phyloP scores from a whole-genome alignment of 1,140 invertebrate genomes.

The Drosophila sp. region DNA sequence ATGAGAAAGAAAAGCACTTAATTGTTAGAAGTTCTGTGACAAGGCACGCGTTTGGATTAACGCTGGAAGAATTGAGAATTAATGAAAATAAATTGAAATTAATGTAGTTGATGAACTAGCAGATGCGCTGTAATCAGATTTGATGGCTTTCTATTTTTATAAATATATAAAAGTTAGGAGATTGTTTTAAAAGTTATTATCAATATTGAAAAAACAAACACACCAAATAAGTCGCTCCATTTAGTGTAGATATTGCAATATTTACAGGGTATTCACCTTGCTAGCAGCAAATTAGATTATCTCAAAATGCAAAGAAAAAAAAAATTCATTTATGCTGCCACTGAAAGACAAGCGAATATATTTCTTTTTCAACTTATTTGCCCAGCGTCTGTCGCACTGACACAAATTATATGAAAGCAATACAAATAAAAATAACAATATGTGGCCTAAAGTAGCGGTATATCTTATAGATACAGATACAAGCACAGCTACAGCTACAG shows the following conservation, averaged over 20 bases:
- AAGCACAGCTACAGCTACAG: neutral
- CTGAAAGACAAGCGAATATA: constrained; percentile 5
- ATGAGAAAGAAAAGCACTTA: constrained; percentile 34
- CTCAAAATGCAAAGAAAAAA: neutral
- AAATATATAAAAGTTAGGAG: no score
- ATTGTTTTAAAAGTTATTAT: neutral
- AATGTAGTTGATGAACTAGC: neutral
- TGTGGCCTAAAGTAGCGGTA: constrained; percentile 30
- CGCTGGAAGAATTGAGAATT: neutral
- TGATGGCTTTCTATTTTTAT: neutral
- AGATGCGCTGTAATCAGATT: neutral
- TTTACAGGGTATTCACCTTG: constrained; percentile 11
- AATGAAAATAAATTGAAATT: neutral
- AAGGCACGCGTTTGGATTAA: constrained; percentile 44
- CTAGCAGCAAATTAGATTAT: neutral
- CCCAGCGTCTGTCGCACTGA: constrained; percentile 10
- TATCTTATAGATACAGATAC: constrained; percentile 21
- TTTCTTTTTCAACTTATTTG: constrained; percentile 18
- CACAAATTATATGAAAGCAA: constrained; percentile 34
- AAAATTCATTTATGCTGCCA: constrained; percentile 7
- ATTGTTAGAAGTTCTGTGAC: constrained; percentile 38
- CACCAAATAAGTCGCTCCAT: no score
- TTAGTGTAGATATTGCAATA: neutral
- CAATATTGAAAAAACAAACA: no score
- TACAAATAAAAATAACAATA: constrained; percentile 23